Evolutionary conservation across 2,113 vertebrate genomes (phyloP).

Genomic region (Rhipidura dahli): DNA sequence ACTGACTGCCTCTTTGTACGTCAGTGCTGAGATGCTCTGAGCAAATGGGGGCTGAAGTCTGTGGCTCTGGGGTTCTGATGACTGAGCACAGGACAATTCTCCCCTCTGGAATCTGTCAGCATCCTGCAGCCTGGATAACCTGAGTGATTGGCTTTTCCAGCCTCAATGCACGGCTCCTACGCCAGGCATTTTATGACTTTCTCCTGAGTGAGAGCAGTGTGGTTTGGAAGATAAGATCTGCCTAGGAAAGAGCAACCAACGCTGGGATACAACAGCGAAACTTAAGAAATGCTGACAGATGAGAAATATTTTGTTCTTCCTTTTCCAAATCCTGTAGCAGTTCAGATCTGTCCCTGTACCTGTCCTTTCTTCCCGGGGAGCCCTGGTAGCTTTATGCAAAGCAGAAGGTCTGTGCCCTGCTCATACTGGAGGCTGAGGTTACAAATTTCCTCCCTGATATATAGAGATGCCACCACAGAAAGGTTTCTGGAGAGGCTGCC

Average conservation of each 20-base stretch:
- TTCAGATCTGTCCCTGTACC: not conserved
- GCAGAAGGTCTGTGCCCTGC: not conserved
- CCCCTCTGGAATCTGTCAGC: not conserved
- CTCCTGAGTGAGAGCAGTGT: not conserved
- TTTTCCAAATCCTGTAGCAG: not conserved
- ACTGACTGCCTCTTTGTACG: not conserved
- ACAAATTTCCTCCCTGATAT: not conserved
- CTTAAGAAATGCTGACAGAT: slow-evolving; percentile 9
- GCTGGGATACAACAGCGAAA: not conserved
- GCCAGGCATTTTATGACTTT: not conserved
- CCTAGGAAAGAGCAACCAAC: not conserved
- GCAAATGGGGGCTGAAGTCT: not conserved
- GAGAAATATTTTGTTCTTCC: not conserved
- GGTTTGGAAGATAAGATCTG: slow-evolving; percentile 45
- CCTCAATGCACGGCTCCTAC: not conserved
- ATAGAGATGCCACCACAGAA: not conserved
- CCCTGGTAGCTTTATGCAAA: not conserved
- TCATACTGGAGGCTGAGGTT: not conserved
- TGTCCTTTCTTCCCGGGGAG: not conserved
- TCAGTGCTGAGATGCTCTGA: not conserved
- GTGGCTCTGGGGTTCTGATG: not conserved
- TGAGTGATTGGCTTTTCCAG: not conserved
- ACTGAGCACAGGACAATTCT: not conserved
- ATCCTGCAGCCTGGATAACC: not conserved
- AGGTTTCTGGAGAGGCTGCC: not conserved